Conservation (phyloP, 1,140 invertebrate genomes). For the Telenomus remus region DNA sequence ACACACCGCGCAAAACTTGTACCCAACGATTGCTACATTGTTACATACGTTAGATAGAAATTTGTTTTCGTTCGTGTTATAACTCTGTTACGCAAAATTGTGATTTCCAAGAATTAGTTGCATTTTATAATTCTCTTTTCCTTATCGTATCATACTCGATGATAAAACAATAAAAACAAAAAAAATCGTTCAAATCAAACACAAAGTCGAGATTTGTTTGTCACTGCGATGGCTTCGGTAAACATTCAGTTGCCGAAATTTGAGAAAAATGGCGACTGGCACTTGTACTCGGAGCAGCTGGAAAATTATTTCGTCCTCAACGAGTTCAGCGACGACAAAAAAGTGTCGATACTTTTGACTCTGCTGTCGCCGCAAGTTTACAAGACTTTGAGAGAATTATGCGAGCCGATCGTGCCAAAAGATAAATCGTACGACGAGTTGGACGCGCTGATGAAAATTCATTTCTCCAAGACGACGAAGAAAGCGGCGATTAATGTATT, state of each 20-base stretch:
- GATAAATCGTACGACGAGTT: constrained; percentile 22
- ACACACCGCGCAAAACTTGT: too few relatives aligned
- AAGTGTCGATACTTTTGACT: constrained; percentile 8
- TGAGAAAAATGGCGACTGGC: constrained; percentile 14
- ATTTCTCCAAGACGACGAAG: constrained; percentile 1
- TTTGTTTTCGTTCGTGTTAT: too few relatives aligned
- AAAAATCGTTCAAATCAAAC: too few relatives aligned
- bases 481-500: constrained; percentile 3
- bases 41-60: too few relatives aligned
- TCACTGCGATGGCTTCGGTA: constrained; percentile 1
- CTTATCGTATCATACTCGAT: not conserved
- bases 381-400: constrained; percentile 4
- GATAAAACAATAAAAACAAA: not conserved
- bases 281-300: constrained; percentile 16
- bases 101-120: too few relatives aligned
- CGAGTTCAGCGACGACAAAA: constrained; percentile 9
- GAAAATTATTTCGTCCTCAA: constrained; percentile 26
- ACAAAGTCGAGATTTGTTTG: not conserved
- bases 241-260: constrained; percentile 22
- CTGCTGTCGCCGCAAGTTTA: constrained; percentile 8
- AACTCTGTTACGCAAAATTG: too few relatives aligned
- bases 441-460: constrained; percentile 6
- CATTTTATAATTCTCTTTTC: too few relatives aligned
- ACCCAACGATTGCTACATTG: too few relatives aligned
- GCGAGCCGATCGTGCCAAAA: constrained; percentile 19